Conservation (phyloP, 2,888 invertebrate species). For the Lithophane semibrunnea region DNA sequence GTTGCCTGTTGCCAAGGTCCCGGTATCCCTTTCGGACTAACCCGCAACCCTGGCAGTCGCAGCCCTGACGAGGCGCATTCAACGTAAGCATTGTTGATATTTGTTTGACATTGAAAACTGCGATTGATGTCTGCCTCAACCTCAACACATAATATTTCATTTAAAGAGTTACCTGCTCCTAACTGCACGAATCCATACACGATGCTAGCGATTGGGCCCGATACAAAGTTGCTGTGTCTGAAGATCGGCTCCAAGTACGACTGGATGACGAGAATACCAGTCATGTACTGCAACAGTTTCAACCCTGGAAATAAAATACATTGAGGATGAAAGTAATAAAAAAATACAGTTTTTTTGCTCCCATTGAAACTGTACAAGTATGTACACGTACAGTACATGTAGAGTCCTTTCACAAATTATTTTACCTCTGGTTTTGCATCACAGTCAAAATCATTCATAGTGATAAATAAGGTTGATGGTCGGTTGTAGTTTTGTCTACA, state of each 20-base stretch:
- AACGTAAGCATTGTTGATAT: not conserved
- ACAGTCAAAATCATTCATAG: not conserved
- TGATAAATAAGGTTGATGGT: not conserved
- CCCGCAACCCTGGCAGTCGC: too few species aligned
- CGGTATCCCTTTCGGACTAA: too few species aligned
- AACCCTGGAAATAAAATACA: slow-evolving; percentile 80
- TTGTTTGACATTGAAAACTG: not conserved
- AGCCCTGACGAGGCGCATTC: not conserved
- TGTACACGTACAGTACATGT: too few species aligned
- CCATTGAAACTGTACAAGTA: not conserved
- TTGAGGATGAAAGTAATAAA: not conserved
- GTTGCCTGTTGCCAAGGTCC: too few species aligned
- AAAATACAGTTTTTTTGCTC: not conserved
- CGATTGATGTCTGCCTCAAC: not conserved
- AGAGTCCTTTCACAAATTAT: not conserved
- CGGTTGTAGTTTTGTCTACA: not conserved
- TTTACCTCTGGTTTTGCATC: not conserved
- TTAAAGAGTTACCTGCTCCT: slow-evolving; percentile 83
- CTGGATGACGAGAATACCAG: slow-evolving; percentile 91
- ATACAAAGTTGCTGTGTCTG: slow-evolving; percentile 87
- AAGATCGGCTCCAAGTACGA: slow-evolving; percentile 91
- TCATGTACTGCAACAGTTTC: slow-evolving; percentile 91
- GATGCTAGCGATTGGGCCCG: slow-evolving; percentile 90
- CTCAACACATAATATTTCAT: not conserved
- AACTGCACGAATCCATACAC: slow-evolving; percentile 91